Conservation (phyloP, 1,140 invertebrate species). For the Drosophila repleta region DNA sequence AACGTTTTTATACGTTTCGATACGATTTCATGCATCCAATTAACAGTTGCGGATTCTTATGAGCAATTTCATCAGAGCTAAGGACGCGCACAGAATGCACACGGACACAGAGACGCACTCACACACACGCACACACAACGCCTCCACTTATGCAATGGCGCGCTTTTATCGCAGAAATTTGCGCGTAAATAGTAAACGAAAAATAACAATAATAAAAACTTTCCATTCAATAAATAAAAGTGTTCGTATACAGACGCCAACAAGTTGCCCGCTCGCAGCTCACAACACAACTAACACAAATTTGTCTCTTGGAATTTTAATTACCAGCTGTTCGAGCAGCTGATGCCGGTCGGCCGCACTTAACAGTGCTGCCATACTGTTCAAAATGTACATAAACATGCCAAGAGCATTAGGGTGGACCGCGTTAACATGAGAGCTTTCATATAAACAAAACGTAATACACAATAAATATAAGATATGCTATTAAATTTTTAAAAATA, state of each 20-base stretch:
- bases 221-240: conserved; percentile 28
- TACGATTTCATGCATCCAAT: too few relatives aligned
- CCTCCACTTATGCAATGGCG: not conserved
- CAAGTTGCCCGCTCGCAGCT: conserved; percentile 6
- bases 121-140: not conserved
- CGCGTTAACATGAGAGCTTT: not conserved
- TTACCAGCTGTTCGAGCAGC: conserved; percentile 34
- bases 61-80: conserved; percentile 36
- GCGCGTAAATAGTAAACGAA: not conserved
- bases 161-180: not conserved
- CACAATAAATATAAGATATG: not conserved
- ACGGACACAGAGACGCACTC: not conserved
- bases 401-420: conserved; percentile 4
- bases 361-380: conserved; percentile 12
- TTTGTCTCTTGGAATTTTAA: conserved; percentile 3
- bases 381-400: conserved; percentile 9
- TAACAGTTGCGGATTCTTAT: not conserved
- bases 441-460: not conserved
- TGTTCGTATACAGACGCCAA: not conserved
- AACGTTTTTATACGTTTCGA: conserved; percentile 38
- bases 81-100: not conserved
- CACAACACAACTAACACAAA: conserved; percentile 32
- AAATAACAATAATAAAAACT: conserved; percentile 6
- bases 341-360: conserved; percentile 12
- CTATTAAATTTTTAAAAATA: not conserved